Conservation (phyloP, 2,797 vertebrate species). For the Arctocebus calabarensis region DNA sequence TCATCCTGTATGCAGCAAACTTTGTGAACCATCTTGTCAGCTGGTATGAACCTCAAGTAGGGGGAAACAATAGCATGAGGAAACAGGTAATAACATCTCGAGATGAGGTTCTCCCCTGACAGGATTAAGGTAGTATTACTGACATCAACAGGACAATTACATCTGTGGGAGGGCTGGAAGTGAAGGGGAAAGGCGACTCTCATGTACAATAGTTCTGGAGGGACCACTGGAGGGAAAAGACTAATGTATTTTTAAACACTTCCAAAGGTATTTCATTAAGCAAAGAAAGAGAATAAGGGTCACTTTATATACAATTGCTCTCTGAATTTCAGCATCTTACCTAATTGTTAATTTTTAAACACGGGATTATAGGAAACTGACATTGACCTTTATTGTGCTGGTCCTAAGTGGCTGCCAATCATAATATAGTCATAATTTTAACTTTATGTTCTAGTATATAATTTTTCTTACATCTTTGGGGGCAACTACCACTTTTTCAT, state of each 20-base stretch:
- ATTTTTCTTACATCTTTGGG: not conserved
- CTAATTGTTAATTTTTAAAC: not conserved
- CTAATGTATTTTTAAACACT: not conserved
- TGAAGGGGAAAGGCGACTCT: fast-evolving
- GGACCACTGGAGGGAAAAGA: not conserved
- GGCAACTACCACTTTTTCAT: not conserved
- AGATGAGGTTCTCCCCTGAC: not conserved
- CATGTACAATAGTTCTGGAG: not conserved
- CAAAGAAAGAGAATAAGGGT: not conserved
- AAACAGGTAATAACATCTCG: not conserved
- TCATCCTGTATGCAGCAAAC: not conserved
- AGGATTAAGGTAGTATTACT: not conserved
- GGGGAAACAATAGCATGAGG: not conserved
- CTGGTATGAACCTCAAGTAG: not conserved
- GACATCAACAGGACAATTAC: not conserved
- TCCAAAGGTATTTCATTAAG: not conserved
- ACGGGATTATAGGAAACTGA: not conserved
- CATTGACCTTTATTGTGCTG: not conserved
- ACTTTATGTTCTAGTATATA: not conserved
- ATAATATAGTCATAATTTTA: not conserved
- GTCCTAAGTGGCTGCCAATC: not conserved
- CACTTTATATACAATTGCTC: not conserved
- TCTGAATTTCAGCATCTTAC: not conserved
- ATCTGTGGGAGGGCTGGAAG: not conserved
- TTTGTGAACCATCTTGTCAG: not conserved